phyloP scores from a whole-genome alignment of 2,797 vertebrate species.

The Sebastes itinus region DNA sequence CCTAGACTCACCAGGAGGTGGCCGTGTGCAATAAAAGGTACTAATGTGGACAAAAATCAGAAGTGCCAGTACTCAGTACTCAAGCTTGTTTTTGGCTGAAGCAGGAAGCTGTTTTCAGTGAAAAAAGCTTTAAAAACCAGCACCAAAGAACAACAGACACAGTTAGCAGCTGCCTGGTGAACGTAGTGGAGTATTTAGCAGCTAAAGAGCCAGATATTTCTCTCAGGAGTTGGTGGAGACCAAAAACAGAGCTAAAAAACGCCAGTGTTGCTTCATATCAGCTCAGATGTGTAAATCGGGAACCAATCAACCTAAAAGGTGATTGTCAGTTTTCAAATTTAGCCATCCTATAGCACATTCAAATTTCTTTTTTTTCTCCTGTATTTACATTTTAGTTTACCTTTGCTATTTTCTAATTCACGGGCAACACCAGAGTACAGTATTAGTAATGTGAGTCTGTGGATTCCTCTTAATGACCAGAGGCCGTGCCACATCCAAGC shows the following conservation, averaged over 20 bases:
- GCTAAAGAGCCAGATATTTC: neutral
- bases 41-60: no score
- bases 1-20: no score
- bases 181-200: neutral
- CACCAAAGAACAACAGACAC: neutral
- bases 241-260: neutral
- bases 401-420: neutral
- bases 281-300: neutral
- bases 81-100: neutral
- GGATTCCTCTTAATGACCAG: conserved; percentile 20
- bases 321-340: neutral
- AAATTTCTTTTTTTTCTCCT: neutral
- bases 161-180: neutral
- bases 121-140: no score
- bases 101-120: neutral
- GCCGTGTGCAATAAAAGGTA: no score
- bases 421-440: neutral
- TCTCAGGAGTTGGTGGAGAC: neutral
- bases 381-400: conserved; percentile 6
- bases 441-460: neutral
- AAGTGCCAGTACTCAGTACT: no score
- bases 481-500: conserved; percentile 25
- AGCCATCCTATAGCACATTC: neutral
- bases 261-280: neutral
- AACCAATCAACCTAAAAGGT: neutral